These are phyloP conservation scores for Oscheius onirici DNA, from an alignment of 2,888 invertebrate genomes.

Conservation along the genomic window DNA sequence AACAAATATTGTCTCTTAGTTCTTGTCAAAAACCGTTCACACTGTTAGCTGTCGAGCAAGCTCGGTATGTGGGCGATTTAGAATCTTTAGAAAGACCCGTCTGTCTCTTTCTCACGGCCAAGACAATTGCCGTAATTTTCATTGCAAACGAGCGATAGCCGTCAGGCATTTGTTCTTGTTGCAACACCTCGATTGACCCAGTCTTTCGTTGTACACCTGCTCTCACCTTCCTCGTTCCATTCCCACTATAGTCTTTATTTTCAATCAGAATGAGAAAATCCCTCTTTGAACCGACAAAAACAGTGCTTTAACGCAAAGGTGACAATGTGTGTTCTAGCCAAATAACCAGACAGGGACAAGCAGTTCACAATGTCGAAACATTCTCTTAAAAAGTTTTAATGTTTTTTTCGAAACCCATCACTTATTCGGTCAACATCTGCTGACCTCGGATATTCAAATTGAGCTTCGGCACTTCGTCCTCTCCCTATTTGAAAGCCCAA, in stretches of 20 bases:
- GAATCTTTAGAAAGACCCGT: background rate
- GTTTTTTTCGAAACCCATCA: too few relatives aligned
- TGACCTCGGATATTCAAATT: background rate
- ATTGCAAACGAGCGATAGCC: too few relatives aligned
- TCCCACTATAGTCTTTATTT: too few relatives aligned
- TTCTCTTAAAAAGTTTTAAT: background rate
- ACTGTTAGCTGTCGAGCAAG: background rate
- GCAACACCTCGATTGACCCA: too few relatives aligned
- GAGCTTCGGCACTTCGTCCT: background rate
- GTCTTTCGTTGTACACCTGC: too few relatives aligned
- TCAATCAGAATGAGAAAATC: too few relatives aligned
- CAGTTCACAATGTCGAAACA: background rate
- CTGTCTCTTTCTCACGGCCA: background rate
- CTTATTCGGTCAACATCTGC: background rate
- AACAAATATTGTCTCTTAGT: conserved; percentile 18
- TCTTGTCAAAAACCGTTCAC: conserved; percentile 4
- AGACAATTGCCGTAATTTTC: too few relatives aligned
- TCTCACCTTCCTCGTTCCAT: too few relatives aligned
- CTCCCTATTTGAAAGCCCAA: background rate
- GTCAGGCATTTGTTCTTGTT: too few relatives aligned
- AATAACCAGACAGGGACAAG: conserved; percentile 5
- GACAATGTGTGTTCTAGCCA: conserved; percentile 23
- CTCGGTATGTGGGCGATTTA: background rate
- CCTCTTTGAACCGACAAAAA: background rate
- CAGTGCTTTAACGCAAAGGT: conserved; percentile 13